Percentiles rank a stretch among this genome's conserved stretches.
These are phyloP conservation scores for Lepilemur septentrionalis DNA, from an alignment of 2,797 vertebrate species.

Conservation along the genomic window DNA sequence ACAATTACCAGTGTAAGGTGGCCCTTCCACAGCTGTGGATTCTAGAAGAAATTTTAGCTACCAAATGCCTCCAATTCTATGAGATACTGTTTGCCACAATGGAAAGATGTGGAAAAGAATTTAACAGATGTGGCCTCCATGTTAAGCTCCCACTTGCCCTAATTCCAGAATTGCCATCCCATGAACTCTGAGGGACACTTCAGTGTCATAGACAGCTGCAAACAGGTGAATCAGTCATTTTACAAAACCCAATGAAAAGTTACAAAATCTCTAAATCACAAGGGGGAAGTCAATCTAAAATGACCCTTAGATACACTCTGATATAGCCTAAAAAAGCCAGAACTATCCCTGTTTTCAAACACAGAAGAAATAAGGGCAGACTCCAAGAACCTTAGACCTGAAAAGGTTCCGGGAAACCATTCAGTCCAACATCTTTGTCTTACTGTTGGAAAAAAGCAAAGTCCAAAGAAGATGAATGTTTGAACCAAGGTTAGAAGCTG, in stretches of 20 bases:
- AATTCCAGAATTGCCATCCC: not conserved
- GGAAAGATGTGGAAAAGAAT: not conserved
- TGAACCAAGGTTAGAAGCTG: not conserved
- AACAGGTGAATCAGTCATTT: not conserved
- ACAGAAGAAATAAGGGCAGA: conserved; percentile 22
- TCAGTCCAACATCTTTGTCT: not conserved
- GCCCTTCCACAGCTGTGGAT: not conserved
- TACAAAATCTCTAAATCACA: not conserved
- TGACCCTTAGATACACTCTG: not conserved
- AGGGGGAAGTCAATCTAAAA: not conserved
- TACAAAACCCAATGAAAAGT: not conserved
- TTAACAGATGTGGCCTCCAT: not conserved
- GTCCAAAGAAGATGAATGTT: conserved; percentile 4
- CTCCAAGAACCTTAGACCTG: conserved; percentile 11
- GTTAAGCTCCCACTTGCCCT: not conserved
- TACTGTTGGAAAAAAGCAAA: not conserved
- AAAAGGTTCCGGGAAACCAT: not conserved
- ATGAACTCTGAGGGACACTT: not conserved
- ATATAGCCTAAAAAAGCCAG: not conserved
- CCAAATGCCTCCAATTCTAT: not conserved
- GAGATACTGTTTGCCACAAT: not conserved
- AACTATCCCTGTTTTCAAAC: not conserved
- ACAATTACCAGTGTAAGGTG: not conserved
- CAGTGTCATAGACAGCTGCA: not conserved
- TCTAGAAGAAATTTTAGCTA: not conserved